phyloP scores from a whole-genome alignment of 2,888 invertebrate genomes.

The Epicampocera succincta region DNA sequence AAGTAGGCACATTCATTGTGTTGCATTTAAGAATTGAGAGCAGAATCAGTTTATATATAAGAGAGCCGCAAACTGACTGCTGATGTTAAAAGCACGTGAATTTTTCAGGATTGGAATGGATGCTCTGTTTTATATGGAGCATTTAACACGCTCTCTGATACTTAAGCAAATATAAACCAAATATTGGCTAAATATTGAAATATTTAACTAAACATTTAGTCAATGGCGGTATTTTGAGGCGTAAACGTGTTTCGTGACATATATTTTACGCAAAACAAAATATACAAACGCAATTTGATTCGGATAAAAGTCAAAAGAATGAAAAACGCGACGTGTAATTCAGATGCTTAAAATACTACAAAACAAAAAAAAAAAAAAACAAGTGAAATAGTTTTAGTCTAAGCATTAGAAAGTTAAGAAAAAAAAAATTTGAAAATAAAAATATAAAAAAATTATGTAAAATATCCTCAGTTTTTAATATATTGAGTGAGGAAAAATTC shows the following conservation, averaged over 20 bases:
- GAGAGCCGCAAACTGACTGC: constrained; percentile 29
- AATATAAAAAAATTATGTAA: no score
- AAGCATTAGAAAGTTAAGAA: not conserved
- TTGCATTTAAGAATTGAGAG: constrained; percentile 3
- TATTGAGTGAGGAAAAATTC: no score
- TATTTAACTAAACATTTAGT: constrained; percentile 42
- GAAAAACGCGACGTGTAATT: constrained; percentile 55
- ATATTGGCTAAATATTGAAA: constrained; percentile 38
- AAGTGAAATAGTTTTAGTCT: not conserved
- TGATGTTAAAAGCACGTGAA: constrained; percentile 53
- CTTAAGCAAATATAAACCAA: not conserved
- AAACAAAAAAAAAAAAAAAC: not conserved
- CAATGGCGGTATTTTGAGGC: constrained; percentile 69
- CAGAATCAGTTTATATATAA: constrained; percentile 35
- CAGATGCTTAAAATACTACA: not conserved
- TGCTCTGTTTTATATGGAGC: constrained; percentile 22
- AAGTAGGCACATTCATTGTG: not conserved
- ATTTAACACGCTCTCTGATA: constrained; percentile 17
- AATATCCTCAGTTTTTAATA: no score
- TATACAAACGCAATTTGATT: constrained; percentile 5
- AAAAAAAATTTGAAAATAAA: no score
- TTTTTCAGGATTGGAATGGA: constrained; percentile 43
- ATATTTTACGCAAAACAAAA: constrained; percentile 6
- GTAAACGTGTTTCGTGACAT: constrained; percentile 56
- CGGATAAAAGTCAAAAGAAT: not conserved